Evolutionary conservation across 1,140 invertebrate genomes (phyloP), one percentile per base, ranked within the genome.

Genomic region (Stratiolaelaps scimitus): DNA sequence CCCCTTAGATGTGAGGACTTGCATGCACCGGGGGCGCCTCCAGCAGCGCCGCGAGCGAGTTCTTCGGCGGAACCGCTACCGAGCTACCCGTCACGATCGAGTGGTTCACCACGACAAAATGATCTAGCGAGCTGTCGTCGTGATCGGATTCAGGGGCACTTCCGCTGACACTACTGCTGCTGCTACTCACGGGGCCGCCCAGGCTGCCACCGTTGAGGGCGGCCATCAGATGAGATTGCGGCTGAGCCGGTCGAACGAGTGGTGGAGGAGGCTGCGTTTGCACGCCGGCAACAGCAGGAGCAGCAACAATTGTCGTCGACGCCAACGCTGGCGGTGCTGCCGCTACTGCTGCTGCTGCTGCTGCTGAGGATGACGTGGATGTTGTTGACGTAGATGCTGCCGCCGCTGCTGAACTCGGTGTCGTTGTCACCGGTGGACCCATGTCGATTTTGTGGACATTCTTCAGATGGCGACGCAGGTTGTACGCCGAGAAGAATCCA

Each of bases 371-470:
- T 10, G 34, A 40, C 5, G 34, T 6, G 4, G 34, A 6, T 10
- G 34, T 10, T 40, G 34, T 4, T 6, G 34, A 40, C 5, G 34
- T 6, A 4, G 34, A 40, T 40, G 34, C 4, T 10, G 34, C 4
- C 10, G 34, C 5, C 5, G 34, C 10, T 40, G 34, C 4, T 40
- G 34, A 40, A 10, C 34, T 40, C 10, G 34, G 34, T 40, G 34
- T 40, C 34, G 34, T 40, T 40, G 34, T 40, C 34, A 23, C 53
- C 2, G 53, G 53, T n/a, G 53, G 53, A 60, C 26, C 53, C 53
- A 60, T 60, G 26, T 60, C 53, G 13, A 60, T 60, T 26, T 60
- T 60, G 23, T 60, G 53, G 53, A 60, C 53, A 26, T 60, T 60
- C 53, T 60, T 60, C 53, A 60, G 17, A 34, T 60, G 53, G 53